phyloP scores from a whole-genome alignment of 2,113 vertebrate genomes.

The Okapia johnstoni region DNA sequence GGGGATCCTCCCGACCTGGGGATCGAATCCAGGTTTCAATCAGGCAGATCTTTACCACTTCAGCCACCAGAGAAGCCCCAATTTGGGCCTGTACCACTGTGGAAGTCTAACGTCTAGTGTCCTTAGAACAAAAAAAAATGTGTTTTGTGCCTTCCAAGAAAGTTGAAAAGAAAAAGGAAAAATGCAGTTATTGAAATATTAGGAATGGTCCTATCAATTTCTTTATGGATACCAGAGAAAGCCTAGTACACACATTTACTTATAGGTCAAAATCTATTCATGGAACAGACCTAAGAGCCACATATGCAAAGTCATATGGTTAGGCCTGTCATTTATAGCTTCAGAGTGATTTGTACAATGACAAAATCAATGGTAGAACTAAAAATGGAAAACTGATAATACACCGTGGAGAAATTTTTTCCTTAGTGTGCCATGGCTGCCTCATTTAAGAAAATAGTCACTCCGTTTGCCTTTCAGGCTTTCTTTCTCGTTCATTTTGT shows the following conservation, averaged over 20 bases:
- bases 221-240: background rate
- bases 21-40: background rate
- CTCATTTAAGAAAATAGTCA: background rate
- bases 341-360: background rate
- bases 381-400: background rate
- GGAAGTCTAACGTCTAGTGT: background rate
- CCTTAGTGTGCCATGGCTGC: rapidly evolving
- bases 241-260: background rate
- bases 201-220: background rate
- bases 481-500: background rate
- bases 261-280: background rate
- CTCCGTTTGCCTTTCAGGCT: rapidly evolving
- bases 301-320: background rate
- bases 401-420: rapidly evolving
- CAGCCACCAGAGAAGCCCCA: background rate
- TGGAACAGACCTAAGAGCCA: background rate
- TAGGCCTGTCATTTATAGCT: background rate
- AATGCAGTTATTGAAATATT: background rate
- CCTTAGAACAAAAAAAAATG: background rate
- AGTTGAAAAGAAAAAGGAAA: background rate
- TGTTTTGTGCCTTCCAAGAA: slow-evolving; percentile 19
- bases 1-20: rapidly evolving
- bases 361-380: rapidly evolving
- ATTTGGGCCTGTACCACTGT: background rate
- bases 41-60: background rate